Percentiles rank a stretch among this genome's conserved stretches.
These are phyloP conservation scores for Apoderus coryli DNA, from an alignment of 2,888 invertebrate species.

Conservation along the genomic window DNA sequence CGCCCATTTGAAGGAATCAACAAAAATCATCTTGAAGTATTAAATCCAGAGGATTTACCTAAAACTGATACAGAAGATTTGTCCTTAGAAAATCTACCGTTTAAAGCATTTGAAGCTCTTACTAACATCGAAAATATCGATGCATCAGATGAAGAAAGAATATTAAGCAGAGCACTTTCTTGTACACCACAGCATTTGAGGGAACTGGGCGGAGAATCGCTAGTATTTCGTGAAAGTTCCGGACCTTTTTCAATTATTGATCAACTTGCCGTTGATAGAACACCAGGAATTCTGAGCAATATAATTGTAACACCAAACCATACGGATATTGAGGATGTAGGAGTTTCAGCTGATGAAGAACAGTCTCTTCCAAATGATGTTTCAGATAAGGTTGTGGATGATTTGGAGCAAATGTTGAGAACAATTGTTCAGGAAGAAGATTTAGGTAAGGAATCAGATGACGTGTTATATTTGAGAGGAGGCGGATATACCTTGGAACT, in stretches of 20 bases:
- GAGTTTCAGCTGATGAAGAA: slow-evolving; percentile 33
- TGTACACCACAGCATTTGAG: slow-evolving; percentile 24
- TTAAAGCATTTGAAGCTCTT: too few species aligned
- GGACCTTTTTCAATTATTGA: slow-evolving; percentile 22
- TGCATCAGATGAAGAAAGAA: slow-evolving; percentile 25
- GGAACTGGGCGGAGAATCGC: slow-evolving; percentile 22
- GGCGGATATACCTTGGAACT: slow-evolving; percentile 28
- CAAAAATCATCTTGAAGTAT: background rate
- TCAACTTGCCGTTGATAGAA: slow-evolving; percentile 14
- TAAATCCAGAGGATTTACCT: background rate
- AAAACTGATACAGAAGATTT: slow-evolving; percentile 14
- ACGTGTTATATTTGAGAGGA: slow-evolving; percentile 38
- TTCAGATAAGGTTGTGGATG: slow-evolving; percentile 30
- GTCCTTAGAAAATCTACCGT: too few species aligned
- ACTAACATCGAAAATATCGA: slow-evolving; percentile 34
- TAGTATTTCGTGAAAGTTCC: slow-evolving; percentile 26
- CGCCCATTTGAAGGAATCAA: slow-evolving; percentile 3
- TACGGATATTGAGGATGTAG: slow-evolving; percentile 36
- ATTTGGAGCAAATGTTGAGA: slow-evolving; percentile 31
- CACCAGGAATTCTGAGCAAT: slow-evolving; percentile 14
- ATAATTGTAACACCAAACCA: slow-evolving; percentile 16
- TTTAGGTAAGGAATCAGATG: slow-evolving; percentile 32
- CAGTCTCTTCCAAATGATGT: too few species aligned
- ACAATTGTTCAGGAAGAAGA: slow-evolving; percentile 34
- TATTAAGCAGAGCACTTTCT: slow-evolving; percentile 15